A percentile compares a stretch with the other conserved stretches of the same genome.
Conservation (phyloP, 2,888 invertebrate species). For the Tanypteryx hageni region DNA sequence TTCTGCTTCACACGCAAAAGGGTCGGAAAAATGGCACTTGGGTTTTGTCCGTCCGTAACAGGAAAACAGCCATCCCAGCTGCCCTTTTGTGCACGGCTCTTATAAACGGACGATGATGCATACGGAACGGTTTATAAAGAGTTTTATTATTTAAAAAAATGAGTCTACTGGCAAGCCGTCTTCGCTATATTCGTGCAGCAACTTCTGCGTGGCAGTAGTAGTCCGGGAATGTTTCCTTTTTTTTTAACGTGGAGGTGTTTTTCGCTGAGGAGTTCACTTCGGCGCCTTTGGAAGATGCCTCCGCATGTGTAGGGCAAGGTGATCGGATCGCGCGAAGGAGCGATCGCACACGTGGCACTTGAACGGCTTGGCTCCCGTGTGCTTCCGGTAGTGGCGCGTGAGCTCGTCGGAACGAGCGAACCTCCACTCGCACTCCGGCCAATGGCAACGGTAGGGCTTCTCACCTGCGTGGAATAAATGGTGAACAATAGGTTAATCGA, state of each 20-base stretch:
- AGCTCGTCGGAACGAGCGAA: conserved; percentile 79
- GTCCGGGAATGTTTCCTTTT: background rate
- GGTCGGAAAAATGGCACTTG: background rate
- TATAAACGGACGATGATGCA: background rate
- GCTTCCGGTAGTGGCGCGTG: conserved; percentile 79
- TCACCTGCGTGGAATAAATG: conserved; percentile 74
- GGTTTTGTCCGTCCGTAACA: background rate
- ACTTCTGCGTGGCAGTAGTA: background rate
- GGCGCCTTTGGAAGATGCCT: conserved; percentile 89
- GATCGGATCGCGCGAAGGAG: conserved; percentile 79
- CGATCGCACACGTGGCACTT: conserved; percentile 78
- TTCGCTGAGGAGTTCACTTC: conserved; percentile 77
- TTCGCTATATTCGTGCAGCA: background rate
- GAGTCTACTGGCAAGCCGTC: conserved; percentile 33
- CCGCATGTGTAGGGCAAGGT: conserved; percentile 79
- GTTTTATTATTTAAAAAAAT: background rate
- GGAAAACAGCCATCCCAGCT: background rate
- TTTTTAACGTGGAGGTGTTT: background rate
- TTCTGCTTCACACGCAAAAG: too few species aligned
- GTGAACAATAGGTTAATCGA: background rate
- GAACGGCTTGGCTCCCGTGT: conserved; percentile 80
- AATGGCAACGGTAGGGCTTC: conserved; percentile 79
- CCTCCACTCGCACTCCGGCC: conserved; percentile 78
- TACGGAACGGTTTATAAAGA: background rate
- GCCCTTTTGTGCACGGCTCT: background rate